These are phyloP conservation scores for Eidolon dupreanum DNA, from an alignment of 2,797 vertebrate species.

Conservation along the genomic window DNA sequence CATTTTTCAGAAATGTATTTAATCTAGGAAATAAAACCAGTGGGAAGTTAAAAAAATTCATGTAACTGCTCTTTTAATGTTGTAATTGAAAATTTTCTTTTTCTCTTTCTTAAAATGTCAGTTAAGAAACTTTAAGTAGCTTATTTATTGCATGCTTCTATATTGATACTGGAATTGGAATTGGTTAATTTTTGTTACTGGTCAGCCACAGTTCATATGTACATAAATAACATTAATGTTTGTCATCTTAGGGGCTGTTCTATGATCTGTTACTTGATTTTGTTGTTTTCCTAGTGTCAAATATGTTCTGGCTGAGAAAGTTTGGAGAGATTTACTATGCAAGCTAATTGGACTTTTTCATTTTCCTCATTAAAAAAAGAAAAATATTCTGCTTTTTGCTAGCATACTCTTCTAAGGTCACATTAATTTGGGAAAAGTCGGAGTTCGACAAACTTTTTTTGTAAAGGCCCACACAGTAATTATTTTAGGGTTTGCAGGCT, in stretches of 20 bases:
- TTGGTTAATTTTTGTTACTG: conserved; percentile 46
- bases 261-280: conserved; percentile 44
- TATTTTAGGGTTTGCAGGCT: neutral
- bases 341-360: conserved; percentile 44
- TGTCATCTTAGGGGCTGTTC: conserved; percentile 29
- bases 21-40: conserved; percentile 58
- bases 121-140: conserved; percentile 26
- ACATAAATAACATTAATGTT: conserved; percentile 24
- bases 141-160: conserved; percentile 62
- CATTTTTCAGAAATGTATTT: conserved; percentile 40
- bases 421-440: conserved; percentile 46
- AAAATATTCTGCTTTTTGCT: conserved; percentile 14
- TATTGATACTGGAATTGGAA: conserved; percentile 28
- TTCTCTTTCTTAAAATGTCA: conserved; percentile 11
- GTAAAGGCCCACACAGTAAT: neutral
- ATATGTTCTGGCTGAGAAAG: conserved; percentile 39
- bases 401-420: neutral
- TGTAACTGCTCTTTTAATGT: conserved; percentile 51
- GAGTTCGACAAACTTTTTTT: neutral
- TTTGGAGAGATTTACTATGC: conserved; percentile 43
- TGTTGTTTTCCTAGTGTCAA: conserved; percentile 55
- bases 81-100: conserved; percentile 21
- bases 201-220: conserved; percentile 27
- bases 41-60: neutral
- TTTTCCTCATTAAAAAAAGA: conserved; percentile 27